Evolutionary conservation across 2,888 invertebrate species (phyloP).

Genomic region (Troides oblongomaculatus): DNA sequence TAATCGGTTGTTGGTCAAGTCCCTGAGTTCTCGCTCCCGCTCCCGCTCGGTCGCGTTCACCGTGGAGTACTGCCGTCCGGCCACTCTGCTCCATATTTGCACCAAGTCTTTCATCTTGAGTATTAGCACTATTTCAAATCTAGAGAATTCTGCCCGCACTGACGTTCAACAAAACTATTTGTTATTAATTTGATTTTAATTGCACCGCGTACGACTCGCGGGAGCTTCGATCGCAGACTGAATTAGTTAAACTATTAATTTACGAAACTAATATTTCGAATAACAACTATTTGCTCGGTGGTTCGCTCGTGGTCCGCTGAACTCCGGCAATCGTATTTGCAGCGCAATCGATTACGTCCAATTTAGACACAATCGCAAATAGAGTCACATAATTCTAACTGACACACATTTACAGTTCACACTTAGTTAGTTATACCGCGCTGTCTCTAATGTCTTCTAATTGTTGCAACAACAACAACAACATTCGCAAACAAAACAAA

Average conservation of each 20-base stretch:
- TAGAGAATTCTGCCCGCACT: constrained; percentile 13
- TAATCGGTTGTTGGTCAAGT: constrained; percentile 55
- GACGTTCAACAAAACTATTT: constrained; percentile 29
- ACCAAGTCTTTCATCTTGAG: constrained; percentile 82
- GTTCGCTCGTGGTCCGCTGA: not conserved
- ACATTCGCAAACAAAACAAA: not conserved
- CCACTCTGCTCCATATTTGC: constrained; percentile 78
- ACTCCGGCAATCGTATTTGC: not conserved
- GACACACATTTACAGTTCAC: constrained; percentile 5
- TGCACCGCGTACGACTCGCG: constrained; percentile 15
- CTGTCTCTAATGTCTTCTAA: constrained; percentile 26
- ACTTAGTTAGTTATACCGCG: constrained; percentile 28
- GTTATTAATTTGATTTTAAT: constrained; percentile 33
- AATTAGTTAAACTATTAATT: constrained; percentile 3
- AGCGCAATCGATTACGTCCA: constrained; percentile 2
- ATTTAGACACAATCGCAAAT: not conserved
- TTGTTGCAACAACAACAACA: not conserved
- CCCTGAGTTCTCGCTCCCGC: constrained; percentile 50
- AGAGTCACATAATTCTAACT: constrained; percentile 11
- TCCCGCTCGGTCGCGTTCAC: constrained; percentile 68
- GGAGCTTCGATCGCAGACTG: constrained; percentile 5
- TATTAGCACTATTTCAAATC: constrained; percentile 31
- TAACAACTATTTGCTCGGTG: constrained; percentile 4
- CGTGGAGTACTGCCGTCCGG: constrained; percentile 78
- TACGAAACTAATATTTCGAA: constrained; percentile 1